Conservation (phyloP, 2,888 invertebrate genomes). For the Erebia palarica region DNA sequence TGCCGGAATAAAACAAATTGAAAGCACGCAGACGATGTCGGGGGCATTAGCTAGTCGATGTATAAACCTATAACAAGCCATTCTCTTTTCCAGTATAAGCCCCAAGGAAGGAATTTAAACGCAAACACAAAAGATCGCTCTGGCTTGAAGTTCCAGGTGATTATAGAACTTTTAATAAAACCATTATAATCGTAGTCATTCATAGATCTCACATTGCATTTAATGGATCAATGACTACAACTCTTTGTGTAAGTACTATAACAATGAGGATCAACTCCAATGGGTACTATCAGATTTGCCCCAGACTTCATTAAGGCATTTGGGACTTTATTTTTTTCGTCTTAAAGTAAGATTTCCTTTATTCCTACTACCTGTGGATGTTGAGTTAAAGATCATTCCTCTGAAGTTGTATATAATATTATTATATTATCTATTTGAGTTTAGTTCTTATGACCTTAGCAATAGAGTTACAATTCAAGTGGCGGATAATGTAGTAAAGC, state of each 20-base stretch:
- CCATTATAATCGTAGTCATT: conserved; percentile 18
- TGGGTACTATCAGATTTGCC: conserved; percentile 2
- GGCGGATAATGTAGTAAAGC: neutral
- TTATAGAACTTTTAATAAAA: conserved; percentile 4
- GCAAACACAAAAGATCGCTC: neutral
- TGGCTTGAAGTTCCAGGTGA: neutral
- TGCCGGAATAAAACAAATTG: too few species aligned
- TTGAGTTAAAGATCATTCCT: neutral
- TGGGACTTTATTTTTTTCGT: neutral
- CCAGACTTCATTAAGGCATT: neutral
- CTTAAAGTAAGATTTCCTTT: neutral
- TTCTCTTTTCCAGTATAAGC: too few species aligned
- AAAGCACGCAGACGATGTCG: too few species aligned
- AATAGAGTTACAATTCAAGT: neutral
- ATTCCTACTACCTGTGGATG: neutral
- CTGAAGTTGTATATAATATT: neutral
- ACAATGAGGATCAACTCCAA: conserved; percentile 23
- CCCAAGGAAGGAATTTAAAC: neutral
- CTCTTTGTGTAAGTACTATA: conserved; percentile 22
- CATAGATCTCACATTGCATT: conserved; percentile 29
- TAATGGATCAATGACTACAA: conserved; percentile 26
- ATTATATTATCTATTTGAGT: neutral
- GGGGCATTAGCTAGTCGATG: too few species aligned
- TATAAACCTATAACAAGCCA: too few species aligned
- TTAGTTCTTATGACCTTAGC: neutral